These are phyloP conservation scores for Pipistrellus pipistrellus DNA, from an alignment of 2,797 vertebrate genomes.

Conservation along the genomic window DNA sequence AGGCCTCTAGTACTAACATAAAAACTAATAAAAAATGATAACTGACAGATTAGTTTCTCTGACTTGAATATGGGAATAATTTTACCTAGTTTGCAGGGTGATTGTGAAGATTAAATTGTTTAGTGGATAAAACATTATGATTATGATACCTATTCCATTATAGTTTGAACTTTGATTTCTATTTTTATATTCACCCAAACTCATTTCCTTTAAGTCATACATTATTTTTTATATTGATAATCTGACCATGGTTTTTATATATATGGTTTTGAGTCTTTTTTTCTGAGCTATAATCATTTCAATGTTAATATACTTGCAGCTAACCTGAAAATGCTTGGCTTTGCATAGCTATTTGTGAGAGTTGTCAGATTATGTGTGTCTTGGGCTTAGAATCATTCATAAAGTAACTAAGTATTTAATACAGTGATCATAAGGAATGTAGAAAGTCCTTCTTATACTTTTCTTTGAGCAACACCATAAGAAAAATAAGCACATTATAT, in stretches of 20 bases:
- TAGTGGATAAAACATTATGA: neutral
- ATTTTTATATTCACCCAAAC: neutral
- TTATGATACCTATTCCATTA: neutral
- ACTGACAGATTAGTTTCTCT: neutral
- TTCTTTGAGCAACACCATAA: neutral
- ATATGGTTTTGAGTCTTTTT: neutral
- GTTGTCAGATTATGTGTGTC: neutral
- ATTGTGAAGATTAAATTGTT: neutral
- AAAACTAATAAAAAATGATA: neutral
- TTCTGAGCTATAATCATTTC: neutral
- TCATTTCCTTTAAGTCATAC: neutral
- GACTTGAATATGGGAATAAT: neutral
- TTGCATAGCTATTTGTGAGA: neutral
- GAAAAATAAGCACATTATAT: neutral
- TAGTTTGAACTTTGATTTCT: neutral
- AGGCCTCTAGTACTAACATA: neutral
- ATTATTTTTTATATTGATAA: neutral
- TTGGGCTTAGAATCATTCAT: neutral
- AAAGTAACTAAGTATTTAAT: conserved; percentile 3
- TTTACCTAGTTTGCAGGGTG: neutral
- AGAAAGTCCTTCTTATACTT: neutral
- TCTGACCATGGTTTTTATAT: neutral
- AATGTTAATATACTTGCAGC: neutral
- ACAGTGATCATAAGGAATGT: neutral
- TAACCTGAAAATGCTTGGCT: neutral